Base-by-base conservation (phyloP, 2,888 invertebrate genomes). In the Microplitis deprimator region DNA sequence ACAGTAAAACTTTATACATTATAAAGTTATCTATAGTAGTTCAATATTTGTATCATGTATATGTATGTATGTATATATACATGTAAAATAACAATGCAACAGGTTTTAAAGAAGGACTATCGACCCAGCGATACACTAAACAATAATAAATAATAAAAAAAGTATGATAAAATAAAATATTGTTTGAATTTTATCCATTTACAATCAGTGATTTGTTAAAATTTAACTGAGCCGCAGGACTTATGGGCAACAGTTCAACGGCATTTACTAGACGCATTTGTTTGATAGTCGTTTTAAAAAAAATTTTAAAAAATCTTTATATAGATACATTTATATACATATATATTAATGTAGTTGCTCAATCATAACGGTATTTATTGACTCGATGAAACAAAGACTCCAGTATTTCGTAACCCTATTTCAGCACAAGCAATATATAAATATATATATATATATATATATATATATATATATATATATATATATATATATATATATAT, bases 351-450 rank as follows among this genome's bases (percentile, higher is more conserved):
- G 68, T 17, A 73, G 62, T 77, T 77, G 73, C 73, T 77, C 77
- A 77, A 77, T 77, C 73, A 77, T 77, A 77, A 77, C 77, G 73
- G 77, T 77, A 77, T 77, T 77, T 77, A 77, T 73, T 73, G 69
- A 41, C 73, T 29, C 38, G 73, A 77, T 68, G 64, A 75, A 73
- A 77, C 77, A 77, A 77, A 73, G 77, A 73, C 70, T 59, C 61
- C 59, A 16, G 73, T 64, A 73, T 73, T 73, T 73, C 73, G 60
- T 59, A 73, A 73, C 65, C 59, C 73, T 64, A 64, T 64, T 73
- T 73, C 59, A 50, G 29, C 67, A 50, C 16, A 62, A 72, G 73
- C 73, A 73, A 59, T 59, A 68, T 67, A 50, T n/a, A n/a, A n/a
- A n/a, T n/a, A n/a, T n/a, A n/a, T n/a, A n/a, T n/a, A n/a, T n/a